phyloP scores from a whole-genome alignment of 2,888 invertebrate species.

The Oxyscelio sp. region DNA sequence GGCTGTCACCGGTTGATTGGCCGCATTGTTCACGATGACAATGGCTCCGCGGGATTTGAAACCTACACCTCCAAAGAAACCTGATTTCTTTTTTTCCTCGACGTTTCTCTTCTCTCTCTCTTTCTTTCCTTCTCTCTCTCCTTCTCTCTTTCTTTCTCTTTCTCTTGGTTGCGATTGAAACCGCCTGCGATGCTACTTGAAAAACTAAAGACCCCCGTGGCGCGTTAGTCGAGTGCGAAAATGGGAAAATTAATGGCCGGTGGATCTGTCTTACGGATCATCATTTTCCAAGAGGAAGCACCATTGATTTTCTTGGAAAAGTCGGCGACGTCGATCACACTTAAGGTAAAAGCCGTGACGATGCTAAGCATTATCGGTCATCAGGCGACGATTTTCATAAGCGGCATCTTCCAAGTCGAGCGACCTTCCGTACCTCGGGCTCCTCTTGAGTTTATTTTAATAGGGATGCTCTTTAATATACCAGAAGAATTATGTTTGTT shows the following conservation, averaged over 20 bases:
- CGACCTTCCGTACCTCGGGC: not conserved
- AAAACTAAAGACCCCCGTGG: slow-evolving; percentile 68
- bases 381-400: not conserved
- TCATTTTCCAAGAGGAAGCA: slow-evolving; percentile 3
- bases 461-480: not conserved
- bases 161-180: slow-evolving; percentile 40
- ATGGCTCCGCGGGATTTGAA: slow-evolving; percentile 83
- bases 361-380: not conserved
- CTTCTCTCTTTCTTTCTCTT: too few species aligned
- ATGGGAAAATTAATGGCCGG: slow-evolving; percentile 20
- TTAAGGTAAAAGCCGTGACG: not conserved
- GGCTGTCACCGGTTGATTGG: slow-evolving; percentile 85
- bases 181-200: too few species aligned
- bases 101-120: slow-evolving; percentile 41
- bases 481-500: not conserved
- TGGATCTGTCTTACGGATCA: not conserved
- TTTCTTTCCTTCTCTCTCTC: too few species aligned
- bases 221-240: slow-evolving; percentile 31
- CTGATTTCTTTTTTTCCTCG: slow-evolving; percentile 59
- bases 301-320: slow-evolving; percentile 1
- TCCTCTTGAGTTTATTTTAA: slow-evolving; percentile 2
- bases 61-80: slow-evolving; percentile 81
- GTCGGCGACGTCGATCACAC: not conserved
- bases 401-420: not conserved
- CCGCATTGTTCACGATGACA: slow-evolving; percentile 81